These are phyloP conservation scores for Albula glossodonta DNA, from an alignment of 2,113 vertebrate genomes.

Conservation along the genomic window DNA sequence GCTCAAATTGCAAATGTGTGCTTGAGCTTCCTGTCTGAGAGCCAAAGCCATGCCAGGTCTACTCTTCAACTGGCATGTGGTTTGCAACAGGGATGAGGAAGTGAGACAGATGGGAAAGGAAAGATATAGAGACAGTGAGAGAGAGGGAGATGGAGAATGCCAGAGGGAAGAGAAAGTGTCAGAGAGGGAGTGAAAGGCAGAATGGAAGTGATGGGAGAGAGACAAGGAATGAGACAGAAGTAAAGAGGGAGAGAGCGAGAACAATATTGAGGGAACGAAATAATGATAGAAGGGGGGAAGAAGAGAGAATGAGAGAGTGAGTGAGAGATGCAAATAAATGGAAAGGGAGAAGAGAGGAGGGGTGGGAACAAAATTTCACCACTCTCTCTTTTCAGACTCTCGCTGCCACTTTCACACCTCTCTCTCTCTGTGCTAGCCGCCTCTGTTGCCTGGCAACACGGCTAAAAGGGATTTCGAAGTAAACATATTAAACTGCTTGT, in stretches of 20 bases:
- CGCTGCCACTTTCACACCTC: not conserved
- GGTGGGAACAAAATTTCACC: not conserved
- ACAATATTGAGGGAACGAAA: too few relatives aligned
- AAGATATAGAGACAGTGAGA: not conserved
- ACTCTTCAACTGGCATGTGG: not conserved
- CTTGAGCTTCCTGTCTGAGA: not conserved
- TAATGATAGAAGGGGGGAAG: not conserved
- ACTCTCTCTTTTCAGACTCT: not conserved
- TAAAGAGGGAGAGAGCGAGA: not conserved
- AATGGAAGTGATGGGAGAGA: too few relatives aligned
- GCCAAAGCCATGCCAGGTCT: not conserved
- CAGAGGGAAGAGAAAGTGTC: not conserved
- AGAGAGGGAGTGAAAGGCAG: not conserved
- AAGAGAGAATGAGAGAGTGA: not conserved
- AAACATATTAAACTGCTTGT: not conserved
- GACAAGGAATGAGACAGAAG: not conserved
- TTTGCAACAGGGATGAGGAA: not conserved
- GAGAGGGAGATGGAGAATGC: not conserved
- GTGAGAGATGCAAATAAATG: not conserved
- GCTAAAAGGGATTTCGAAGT: not conserved
- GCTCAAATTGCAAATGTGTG: not conserved
- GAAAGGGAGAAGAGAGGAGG: not conserved
- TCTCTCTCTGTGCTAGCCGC: not conserved
- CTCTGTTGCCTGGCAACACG: conserved; percentile 1
- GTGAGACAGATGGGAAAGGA: not conserved